Conservation (phyloP, 2,113 vertebrate genomes). For the Steatornis caripensis region DNA sequence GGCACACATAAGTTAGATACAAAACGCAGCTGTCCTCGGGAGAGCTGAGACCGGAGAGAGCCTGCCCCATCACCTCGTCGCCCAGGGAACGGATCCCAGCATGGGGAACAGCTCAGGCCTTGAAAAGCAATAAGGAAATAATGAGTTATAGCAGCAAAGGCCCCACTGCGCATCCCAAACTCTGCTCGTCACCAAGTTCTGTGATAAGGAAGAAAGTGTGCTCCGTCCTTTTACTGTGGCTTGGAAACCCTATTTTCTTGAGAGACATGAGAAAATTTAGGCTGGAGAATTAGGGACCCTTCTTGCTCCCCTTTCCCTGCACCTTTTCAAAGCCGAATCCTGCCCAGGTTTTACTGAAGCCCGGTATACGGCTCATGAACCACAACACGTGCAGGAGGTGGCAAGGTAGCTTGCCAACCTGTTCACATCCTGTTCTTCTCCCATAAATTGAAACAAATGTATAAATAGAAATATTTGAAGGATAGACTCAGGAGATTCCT, state of each 20-base stretch:
- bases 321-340: not conserved
- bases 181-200: fast-evolving
- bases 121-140: not conserved
- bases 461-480: not conserved
- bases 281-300: not conserved
- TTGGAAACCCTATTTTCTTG: not conserved
- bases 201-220: not conserved
- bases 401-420: not conserved
- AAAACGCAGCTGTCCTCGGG: not conserved
- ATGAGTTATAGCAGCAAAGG: not conserved
- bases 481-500: not conserved
- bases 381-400: not conserved
- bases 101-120: not conserved
- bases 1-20: not conserved
- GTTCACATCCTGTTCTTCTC: not conserved
- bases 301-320: not conserved
- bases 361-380: not conserved
- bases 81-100: not conserved
- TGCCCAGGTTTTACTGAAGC: not conserved
- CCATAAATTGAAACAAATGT: not conserved
- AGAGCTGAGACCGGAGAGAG: not conserved
- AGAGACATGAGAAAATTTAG: not conserved
- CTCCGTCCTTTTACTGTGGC: not conserved
- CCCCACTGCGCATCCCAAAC: not conserved
- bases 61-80: not conserved